Base-by-base conservation (phyloP, 23 tunicate genomes). In the Clavelina lepadiformis region DNA sequence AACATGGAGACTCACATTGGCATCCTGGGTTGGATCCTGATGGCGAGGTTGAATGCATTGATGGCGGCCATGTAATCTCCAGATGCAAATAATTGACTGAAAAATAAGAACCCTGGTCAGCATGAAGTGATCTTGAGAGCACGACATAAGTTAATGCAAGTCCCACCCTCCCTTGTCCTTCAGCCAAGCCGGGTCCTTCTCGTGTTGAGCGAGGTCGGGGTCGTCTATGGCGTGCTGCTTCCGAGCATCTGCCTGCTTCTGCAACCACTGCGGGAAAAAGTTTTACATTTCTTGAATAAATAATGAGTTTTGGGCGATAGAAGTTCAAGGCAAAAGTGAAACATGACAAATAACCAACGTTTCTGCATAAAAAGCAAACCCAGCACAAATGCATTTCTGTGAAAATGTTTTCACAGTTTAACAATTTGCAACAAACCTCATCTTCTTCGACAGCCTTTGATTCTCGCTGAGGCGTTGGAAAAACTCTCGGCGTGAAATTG, bases 401-500 rank as follows among this genome's bases (percentile, higher is more conserved):
- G 6, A 53, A 53, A 41, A 41, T 41, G 49, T 11, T 41, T 11
- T 41, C 11, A 53, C 18, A 20, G 6, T 53, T 6, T 6, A 20
- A 11, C n/a, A 53, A 11, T 53, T 53, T 53, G 22, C 22, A n/a
- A 2, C 20, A 5, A 24, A 75, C 81, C 56, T 82, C 98, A 41
- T 73, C 72, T 79, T 93, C 98, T 63, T 93, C 98, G 33, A 61
- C 59, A 7, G 60, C 47, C 32, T 83, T 93, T 1, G 98, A 93
- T 57, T 93, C 98, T 13, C 98, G 60, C 36, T 91, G 77, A 19
- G 98, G 98, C 41, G 98, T 93, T 8, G 98, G 98, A 68, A 93
- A 93, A 5, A 78, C 80, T 33, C 98, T 52, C 31, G 92, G 87
- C 5, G 98, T 85, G 56, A 93, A 93, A 25, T 44, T 68, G 0